Conservation (phyloP, 2,888 invertebrate species). For the Drosophila picticornis region DNA sequence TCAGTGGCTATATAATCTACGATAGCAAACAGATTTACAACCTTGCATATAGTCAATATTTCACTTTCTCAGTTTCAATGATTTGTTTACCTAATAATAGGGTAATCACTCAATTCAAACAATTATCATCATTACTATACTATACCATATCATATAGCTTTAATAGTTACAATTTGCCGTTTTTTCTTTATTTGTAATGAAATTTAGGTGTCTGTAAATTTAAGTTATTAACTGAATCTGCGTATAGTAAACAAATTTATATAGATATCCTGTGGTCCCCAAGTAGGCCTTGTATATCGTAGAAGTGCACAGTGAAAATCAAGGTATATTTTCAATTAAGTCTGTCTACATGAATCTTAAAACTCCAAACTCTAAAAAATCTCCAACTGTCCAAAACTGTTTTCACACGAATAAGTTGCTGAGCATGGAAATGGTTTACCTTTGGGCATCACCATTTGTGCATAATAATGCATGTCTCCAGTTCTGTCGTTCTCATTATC, state of each 20-base stretch:
- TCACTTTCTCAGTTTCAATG: neutral
- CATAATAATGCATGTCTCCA: neutral
- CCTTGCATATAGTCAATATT: neutral
- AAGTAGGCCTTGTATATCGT: too few species aligned
- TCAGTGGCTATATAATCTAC: too few species aligned
- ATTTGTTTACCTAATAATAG: too few species aligned
- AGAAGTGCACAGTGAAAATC: neutral
- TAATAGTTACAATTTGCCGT: neutral
- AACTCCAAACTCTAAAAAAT: neutral
- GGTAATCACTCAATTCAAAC: neutral
- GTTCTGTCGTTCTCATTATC: neutral
- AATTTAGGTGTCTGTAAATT: too few species aligned
- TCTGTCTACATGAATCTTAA: neutral
- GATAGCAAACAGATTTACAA: too few species aligned
- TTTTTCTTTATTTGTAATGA: too few species aligned
- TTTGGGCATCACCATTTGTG: too few species aligned
- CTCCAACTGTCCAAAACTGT: neutral
- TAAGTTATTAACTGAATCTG: too few species aligned
- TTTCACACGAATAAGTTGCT: neutral
- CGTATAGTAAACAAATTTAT: too few species aligned
- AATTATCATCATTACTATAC: neutral
- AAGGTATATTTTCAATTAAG: neutral
- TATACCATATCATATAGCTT: neutral
- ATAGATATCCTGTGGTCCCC: too few species aligned
- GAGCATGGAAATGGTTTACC: neutral